phyloP scores from a whole-genome alignment of 2,888 invertebrate genomes.

The Drosophila leonis region DNA sequence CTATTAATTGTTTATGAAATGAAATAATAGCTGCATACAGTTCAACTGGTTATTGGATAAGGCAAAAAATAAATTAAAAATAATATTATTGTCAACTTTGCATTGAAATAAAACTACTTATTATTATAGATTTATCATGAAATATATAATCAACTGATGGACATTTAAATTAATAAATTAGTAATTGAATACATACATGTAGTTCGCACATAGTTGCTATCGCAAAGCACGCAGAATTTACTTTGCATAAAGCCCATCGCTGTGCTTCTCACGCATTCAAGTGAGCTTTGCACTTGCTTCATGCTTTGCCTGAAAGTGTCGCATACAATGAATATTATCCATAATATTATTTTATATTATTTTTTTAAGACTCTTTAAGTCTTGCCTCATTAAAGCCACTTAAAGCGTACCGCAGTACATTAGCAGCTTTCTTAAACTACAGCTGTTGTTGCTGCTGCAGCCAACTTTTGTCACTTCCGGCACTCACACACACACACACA shows the following conservation, averaged over 20 bases:
- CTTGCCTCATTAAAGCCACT: slow-evolving; percentile 36
- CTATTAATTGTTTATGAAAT: slow-evolving; percentile 19
- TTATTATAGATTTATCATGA: not conserved
- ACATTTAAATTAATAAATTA: not conserved
- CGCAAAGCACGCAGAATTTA: not conserved
- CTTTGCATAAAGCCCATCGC: not conserved
- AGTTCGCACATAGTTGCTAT: not conserved
- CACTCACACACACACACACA: slow-evolving; percentile 15
- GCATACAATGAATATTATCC: not conserved
- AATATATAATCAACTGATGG: not conserved
- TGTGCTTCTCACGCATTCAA: not conserved
- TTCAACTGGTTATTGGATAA: not conserved
- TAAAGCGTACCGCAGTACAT: slow-evolving; percentile 40
- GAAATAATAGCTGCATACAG: slow-evolving; percentile 8
- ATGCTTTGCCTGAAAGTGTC: too few relatives aligned
- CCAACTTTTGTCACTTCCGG: slow-evolving; percentile 57
- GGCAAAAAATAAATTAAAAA: not conserved
- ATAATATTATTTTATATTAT: not conserved
- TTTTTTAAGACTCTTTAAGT: not conserved
- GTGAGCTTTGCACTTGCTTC: too few relatives aligned
- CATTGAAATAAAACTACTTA: slow-evolving; percentile 8
- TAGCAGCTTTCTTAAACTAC: slow-evolving; percentile 29
- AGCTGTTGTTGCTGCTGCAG: slow-evolving; percentile 19
- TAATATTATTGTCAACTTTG: slow-evolving; percentile 2
- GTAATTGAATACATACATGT: not conserved